phyloP scores from a whole-genome alignment of 1,140 invertebrate species.

The Hestina assimilis region DNA sequence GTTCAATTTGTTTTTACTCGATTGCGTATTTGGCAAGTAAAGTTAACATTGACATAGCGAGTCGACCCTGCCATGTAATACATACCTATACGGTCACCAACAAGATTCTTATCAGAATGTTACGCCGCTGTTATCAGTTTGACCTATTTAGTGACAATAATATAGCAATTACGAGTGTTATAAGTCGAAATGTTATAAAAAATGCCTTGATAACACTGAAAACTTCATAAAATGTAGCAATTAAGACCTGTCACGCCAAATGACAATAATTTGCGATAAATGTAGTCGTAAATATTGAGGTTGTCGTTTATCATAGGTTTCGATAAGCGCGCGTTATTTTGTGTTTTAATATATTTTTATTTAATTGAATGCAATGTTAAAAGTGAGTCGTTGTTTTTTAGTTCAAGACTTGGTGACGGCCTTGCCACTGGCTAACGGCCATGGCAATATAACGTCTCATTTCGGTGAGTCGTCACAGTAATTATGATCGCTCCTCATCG shows the following conservation, averaged over 20 bases:
- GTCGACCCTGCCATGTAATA: slow-evolving; percentile 52
- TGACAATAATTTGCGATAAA: slow-evolving; percentile 25
- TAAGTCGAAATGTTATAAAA: slow-evolving; percentile 36
- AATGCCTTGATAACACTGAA: slow-evolving; percentile 32
- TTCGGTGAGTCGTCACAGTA: slow-evolving; percentile 76
- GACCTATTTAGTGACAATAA: slow-evolving; percentile 64
- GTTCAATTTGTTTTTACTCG: slow-evolving; percentile 47
- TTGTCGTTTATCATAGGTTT: slow-evolving; percentile 26
- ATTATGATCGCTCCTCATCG: slow-evolving; percentile 63
- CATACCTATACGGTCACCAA: slow-evolving; percentile 43
- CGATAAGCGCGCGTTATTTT: slow-evolving; percentile 33
- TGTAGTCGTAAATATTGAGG: slow-evolving; percentile 17
- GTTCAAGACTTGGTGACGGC: slow-evolving; percentile 79
- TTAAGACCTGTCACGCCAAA: slow-evolving; percentile 25
- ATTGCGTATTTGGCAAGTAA: slow-evolving; percentile 69
- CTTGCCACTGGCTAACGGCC: slow-evolving; percentile 77
- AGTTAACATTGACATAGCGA: slow-evolving; percentile 71
- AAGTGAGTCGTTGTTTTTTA: slow-evolving; percentile 76
- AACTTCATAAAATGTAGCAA: slow-evolving; percentile 28
- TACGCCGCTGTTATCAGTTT: slow-evolving; percentile 63
- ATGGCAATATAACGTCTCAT: slow-evolving; percentile 76
- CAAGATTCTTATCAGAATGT: slow-evolving; percentile 72
- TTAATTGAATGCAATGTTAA: slow-evolving; percentile 70
- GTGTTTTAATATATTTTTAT: slow-evolving; percentile 24
- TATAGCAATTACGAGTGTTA: slow-evolving; percentile 42